These are phyloP conservation scores for Xylophagus ater DNA, from an alignment of 2,888 invertebrate species.

Conservation along the genomic window DNA sequence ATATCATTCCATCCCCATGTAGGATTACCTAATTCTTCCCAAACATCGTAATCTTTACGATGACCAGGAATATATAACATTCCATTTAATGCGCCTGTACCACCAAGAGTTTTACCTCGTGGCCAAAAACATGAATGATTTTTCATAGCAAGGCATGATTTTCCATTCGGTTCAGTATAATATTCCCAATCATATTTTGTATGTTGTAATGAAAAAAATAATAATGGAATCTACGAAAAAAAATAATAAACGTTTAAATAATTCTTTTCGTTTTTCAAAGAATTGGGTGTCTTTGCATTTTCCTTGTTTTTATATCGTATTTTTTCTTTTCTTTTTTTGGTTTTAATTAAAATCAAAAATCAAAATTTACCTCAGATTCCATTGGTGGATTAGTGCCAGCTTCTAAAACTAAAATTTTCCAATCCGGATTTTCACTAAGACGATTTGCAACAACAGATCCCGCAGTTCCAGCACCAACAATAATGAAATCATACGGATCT, in stretches of 20 bases:
- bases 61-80: conserved; percentile 77
- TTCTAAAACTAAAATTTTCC: conserved; percentile 51
- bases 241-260: neutral
- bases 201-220: conserved; percentile 23
- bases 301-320: neutral
- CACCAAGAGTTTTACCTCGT: conserved; percentile 62
- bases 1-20: conserved; percentile 65
- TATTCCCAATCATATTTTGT: conserved; percentile 27
- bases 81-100: conserved; percentile 67
- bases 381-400: conserved; percentile 50
- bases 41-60: conserved; percentile 61
- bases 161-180: conserved; percentile 24
- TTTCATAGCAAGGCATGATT: conserved; percentile 24
- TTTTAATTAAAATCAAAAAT: neutral
- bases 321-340: neutral
- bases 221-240: conserved; percentile 23
- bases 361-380: conserved; percentile 25
- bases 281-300: too few species aligned
- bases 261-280: neutral
- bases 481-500: conserved; percentile 7
- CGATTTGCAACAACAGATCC: conserved; percentile 51
- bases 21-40: conserved; percentile 53
- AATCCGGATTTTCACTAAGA: conserved; percentile 44
- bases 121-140: conserved; percentile 51
- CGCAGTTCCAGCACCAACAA: conserved; percentile 36